Conservation (phyloP, 2,797 vertebrate species). For the Discoglossus pictus region DNA sequence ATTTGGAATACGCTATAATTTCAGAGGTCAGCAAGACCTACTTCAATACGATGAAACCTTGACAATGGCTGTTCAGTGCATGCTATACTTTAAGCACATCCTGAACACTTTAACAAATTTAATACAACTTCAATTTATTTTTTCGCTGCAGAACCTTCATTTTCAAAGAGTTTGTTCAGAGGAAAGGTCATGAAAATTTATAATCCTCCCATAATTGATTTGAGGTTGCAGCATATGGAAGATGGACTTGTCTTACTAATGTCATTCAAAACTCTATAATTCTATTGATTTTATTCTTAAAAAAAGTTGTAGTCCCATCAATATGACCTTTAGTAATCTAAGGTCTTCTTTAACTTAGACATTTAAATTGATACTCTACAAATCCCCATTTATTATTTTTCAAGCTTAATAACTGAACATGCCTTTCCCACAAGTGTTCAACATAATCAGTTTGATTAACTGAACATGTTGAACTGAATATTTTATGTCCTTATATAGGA, state of each 20-base stretch:
- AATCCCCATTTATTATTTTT: background rate
- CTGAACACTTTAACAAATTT: slow-evolving; percentile 1
- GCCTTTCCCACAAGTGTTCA: no score
- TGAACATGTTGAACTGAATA: no score
- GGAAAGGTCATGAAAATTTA: slow-evolving; percentile 5
- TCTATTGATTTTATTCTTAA: slow-evolving; percentile 27
- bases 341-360: background rate
- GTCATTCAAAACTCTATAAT: slow-evolving; percentile 27
- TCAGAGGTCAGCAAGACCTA: slow-evolving; percentile 18
- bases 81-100: no score
- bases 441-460: no score
- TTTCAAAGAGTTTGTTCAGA: no score
- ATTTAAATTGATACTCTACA: background rate
- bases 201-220: slow-evolving; percentile 16
- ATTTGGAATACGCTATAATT: background rate
- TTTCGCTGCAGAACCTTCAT: no score
- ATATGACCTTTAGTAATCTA: slow-evolving; percentile 9
- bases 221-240: background rate
- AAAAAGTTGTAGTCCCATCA: background rate
- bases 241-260: slow-evolving; percentile 14
- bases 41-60: background rate
- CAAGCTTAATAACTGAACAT: no score
- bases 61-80: background rate
- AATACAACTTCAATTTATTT: no score
- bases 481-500: no score